Percentiles rank a stretch among this genome's conserved stretches.
phyloP scores from a whole-genome alignment of 2,113 vertebrate genomes.

The Toxotes jaculatrix region DNA sequence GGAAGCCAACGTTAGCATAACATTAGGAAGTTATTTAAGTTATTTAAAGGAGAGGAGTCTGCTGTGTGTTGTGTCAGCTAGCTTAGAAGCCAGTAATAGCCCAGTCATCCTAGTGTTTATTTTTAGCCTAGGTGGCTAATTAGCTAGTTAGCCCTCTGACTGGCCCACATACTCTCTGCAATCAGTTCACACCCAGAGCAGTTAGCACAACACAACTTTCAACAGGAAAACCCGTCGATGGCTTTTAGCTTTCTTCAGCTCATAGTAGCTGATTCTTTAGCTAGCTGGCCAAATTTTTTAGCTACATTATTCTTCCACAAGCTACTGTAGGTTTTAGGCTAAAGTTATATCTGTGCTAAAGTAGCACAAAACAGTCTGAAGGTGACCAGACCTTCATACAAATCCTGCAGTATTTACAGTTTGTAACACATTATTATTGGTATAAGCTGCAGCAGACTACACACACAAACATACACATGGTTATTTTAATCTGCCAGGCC shows the following conservation, averaged over 20 bases:
- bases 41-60: slow-evolving; percentile 1
- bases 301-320: neutral
- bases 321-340: neutral
- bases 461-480: neutral
- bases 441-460: neutral
- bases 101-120: slow-evolving; percentile 53
- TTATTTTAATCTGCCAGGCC: slow-evolving; percentile 41
- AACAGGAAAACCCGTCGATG: neutral
- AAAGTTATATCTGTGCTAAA: neutral
- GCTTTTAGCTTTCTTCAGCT: neutral
- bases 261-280: neutral
- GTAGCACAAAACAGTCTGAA: neutral
- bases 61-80: slow-evolving; percentile 39
- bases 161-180: slow-evolving; percentile 15
- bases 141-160: slow-evolving; percentile 35
- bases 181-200: neutral
- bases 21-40: neutral
- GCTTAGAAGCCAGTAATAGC: slow-evolving; percentile 49
- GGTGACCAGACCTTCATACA: neutral
- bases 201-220: neutral
- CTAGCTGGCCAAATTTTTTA: neutral
- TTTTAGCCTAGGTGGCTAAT: slow-evolving; percentile 54
- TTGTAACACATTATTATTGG: neutral
- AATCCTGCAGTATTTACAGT: neutral
- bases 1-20: neutral